These are phyloP conservation scores for Ennomos erosarius DNA, from an alignment of 2,888 invertebrate species.

Conservation along the genomic window DNA sequence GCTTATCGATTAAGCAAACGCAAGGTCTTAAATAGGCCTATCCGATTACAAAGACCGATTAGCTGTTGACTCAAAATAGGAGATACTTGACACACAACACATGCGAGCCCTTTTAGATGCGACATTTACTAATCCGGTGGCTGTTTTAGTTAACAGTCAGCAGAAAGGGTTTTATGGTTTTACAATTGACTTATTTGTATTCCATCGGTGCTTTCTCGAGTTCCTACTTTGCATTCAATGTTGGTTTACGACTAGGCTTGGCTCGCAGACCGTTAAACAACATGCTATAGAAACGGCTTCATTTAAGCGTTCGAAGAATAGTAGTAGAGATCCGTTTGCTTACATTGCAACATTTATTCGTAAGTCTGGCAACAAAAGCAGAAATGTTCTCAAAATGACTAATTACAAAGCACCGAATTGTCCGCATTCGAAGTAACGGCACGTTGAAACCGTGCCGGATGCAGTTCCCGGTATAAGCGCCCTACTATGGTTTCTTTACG, in stretches of 20 bases:
- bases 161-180: slow-evolving; percentile 25
- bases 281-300: slow-evolving; percentile 25
- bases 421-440: slow-evolving; percentile 41
- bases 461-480: slow-evolving; percentile 48
- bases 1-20: slow-evolving; percentile 39
- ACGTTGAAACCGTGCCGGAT: slow-evolving; percentile 53
- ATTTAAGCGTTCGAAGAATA: slow-evolving; percentile 27
- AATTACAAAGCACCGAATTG: slow-evolving; percentile 53
- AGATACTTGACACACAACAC: slow-evolving; percentile 35
- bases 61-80: slow-evolving; percentile 20
- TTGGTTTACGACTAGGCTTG: slow-evolving; percentile 29
- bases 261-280: slow-evolving; percentile 27
- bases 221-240: slow-evolving; percentile 31
- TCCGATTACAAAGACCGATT: slow-evolving; percentile 32
- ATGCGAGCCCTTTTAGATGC: slow-evolving; percentile 33
- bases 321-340: slow-evolving; percentile 14
- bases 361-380: slow-evolving; percentile 33
- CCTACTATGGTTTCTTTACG: slow-evolving; percentile 31
- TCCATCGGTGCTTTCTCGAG: slow-evolving; percentile 17
- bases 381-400: slow-evolving; percentile 47
- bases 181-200: slow-evolving; percentile 25
- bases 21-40: slow-evolving; percentile 34
- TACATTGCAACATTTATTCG: slow-evolving; percentile 13
- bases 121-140: slow-evolving; percentile 38
- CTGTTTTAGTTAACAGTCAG: slow-evolving; percentile 35